Evolutionary conservation across 2,113 vertebrate species (phyloP).

Genomic region (Sciurus niger): DNA sequence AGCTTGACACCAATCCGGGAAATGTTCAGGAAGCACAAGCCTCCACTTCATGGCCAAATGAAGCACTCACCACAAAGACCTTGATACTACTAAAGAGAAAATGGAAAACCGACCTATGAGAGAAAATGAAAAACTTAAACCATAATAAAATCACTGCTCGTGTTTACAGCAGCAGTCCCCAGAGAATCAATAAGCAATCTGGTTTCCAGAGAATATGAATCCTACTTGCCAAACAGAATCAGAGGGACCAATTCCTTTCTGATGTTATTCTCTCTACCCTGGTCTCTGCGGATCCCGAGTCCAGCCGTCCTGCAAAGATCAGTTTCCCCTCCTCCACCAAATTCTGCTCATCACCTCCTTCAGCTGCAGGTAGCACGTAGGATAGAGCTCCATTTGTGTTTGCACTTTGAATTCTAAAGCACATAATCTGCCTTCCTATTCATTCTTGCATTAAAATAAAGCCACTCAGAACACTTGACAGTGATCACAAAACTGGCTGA

Average conservation of each 20-base stretch:
- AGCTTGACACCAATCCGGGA: conserved; percentile 42
- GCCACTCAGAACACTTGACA: not conserved
- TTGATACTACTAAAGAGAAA: conserved; percentile 54
- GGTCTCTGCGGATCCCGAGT: not conserved
- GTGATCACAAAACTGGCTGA: not conserved
- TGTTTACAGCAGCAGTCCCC: conserved; percentile 53
- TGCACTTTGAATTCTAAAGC: not conserved
- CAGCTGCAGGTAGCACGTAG: not conserved
- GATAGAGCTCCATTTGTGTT: not conserved
- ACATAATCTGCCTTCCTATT: not conserved
- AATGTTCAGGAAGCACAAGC: not conserved
- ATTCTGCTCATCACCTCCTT: not conserved
- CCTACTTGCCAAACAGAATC: conserved; percentile 56
- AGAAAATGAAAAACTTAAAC: conserved; percentile 66
- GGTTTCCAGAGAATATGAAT: conserved; percentile 71
- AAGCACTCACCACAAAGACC: conserved; percentile 28
- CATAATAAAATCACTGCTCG: conserved; percentile 65
- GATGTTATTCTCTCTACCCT: not conserved
- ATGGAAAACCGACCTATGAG: conserved; percentile 47
- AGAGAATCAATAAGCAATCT: conserved; percentile 72
- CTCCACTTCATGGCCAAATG: not conserved
- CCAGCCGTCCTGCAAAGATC: not conserved
- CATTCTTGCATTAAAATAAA: not conserved
- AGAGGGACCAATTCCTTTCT: conserved; percentile 1
- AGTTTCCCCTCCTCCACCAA: not conserved